Conservation (phyloP, 2,113 vertebrate genomes). For the Apteryx mantelli region DNA sequence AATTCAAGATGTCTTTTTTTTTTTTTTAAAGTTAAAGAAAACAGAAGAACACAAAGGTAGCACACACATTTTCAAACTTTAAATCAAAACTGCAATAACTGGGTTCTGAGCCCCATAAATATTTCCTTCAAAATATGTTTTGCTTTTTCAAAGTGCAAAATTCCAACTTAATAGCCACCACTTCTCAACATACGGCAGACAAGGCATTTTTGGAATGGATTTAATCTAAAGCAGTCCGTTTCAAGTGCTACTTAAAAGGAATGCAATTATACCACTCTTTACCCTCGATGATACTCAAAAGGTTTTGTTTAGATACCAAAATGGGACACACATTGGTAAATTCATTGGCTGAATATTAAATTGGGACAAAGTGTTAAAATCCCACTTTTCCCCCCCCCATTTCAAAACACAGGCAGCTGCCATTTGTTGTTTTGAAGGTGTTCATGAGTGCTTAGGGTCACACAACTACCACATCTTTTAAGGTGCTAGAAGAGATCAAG, state of each 20-base stretch:
- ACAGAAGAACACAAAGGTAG: not conserved
- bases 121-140: constrained; percentile 70
- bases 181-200: not conserved
- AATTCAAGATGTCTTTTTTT: not conserved
- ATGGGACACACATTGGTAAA: not conserved
- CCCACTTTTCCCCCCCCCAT: not conserved
- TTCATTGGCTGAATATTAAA: not conserved
- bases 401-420: constrained; percentile 65
- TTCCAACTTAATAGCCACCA: constrained; percentile 46
- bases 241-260: constrained; percentile 30
- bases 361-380: not conserved
- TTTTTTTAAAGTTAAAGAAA: not conserved
- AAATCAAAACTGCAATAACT: constrained; percentile 71
- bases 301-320: not conserved
- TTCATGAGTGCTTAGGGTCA: not conserved
- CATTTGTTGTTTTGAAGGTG: constrained; percentile 6
- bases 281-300: not conserved
- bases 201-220: constrained; percentile 36
- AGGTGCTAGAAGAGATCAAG: constrained; percentile 35
- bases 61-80: constrained; percentile 35
- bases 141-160: constrained; percentile 76
- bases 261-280: not conserved
- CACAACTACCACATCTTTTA: not conserved
- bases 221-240: not conserved
- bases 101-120: constrained; percentile 66